phyloP scores from a whole-genome alignment of 1,140 invertebrate genomes.

The Brachionus rubens region DNA sequence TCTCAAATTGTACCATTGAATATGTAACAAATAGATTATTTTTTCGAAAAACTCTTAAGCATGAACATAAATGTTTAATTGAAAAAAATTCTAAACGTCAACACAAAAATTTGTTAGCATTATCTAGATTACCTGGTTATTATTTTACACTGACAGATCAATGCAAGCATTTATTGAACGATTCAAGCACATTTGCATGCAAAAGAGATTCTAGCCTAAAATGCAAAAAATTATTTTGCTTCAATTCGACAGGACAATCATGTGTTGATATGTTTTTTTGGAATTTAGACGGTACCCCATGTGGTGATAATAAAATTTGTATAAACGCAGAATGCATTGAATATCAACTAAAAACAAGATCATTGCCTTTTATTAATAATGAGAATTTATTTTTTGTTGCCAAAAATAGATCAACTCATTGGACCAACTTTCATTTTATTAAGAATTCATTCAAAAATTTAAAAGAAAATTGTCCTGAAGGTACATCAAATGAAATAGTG shows the following conservation, averaged over 20 bases:
- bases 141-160: background rate
- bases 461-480: no score
- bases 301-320: background rate
- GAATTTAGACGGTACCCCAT: background rate
- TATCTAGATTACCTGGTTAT: background rate
- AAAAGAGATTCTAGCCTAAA: background rate
- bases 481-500: no score
- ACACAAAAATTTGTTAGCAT: background rate
- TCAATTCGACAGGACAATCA: background rate
- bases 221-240: background rate
- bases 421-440: no score
- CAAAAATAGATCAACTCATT: no score
- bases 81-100: conserved; percentile 4
- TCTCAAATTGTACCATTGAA: background rate
- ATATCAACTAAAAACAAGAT: no score
- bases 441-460: no score
- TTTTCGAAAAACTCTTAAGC: background rate
- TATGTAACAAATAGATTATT: background rate
- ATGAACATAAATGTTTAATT: background rate
- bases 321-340: background rate
- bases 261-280: background rate
- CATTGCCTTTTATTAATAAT: background rate
- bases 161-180: background rate
- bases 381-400: background rate
- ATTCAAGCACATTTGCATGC: background rate